Evolutionary conservation across 2,888 invertebrate species (phyloP), one percentile per base, ranked within the genome.

Genomic region (Acleris sparsana): DNA sequence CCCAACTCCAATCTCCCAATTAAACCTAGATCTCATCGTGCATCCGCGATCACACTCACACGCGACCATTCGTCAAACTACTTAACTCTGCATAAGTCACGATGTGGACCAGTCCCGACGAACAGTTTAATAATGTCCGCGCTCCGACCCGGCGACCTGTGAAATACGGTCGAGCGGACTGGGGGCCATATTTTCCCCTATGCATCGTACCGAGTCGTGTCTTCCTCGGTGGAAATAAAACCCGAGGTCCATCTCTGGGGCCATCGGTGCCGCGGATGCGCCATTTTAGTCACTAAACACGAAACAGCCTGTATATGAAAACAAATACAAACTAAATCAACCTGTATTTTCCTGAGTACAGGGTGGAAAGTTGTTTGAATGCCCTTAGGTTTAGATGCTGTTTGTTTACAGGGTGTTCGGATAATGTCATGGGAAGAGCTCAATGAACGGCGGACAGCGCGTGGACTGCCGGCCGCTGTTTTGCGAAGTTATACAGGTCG

Each of bases 381-480:
- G 22, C 29, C 0, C 68, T 65, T 63, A 69, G 63, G 70, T 63
- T 69, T 69, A 69, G 85, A 82, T 58, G 81, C 69, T 72, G 73
- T 70, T 76, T 74, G 72, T 75, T 73, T 73, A 74, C 75, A 70
- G 73, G 71, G 72, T 71, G 72, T 70, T 72, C 72, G 86, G 86
- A 89, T 92, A 92, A 92, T 92, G 92, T 92, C 92, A 92, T 92
- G 92, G 92, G 92, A 92, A 92, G 91, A 87, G 86, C 92, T 89
- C 88, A 89, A 88, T 90, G 89, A 90, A 89, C 88, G 88, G 86
- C 90, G 90, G 92, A 88, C 92, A 89, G 87, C 87, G 86, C 86
- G 85, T 88, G 87, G 89, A 89, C 92, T 88, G 87, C 88, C 84
- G 89, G 84, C 85, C 88, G 85, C 83, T 80, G 80, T 79, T 76